Base-by-base conservation (phyloP, 2,888 invertebrate species). In the Ctena decussata region DNA sequence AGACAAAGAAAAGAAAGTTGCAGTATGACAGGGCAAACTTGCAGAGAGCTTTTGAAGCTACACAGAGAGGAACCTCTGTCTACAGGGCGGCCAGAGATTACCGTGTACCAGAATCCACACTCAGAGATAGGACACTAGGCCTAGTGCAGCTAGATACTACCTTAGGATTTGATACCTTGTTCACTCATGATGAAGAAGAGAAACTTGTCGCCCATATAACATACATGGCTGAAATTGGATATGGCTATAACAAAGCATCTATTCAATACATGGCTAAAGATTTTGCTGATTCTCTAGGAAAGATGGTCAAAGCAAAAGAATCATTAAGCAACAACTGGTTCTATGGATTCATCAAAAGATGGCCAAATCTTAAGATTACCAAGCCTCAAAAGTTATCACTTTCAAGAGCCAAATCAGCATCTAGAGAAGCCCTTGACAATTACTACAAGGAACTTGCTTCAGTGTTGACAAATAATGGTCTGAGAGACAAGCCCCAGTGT, bases 371-470 rank as follows among this genome's bases (percentile, higher is more conserved):
- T n/a, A 71, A 71, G 24, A 12, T 41, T 18, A 41, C 39, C 21
- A 71, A 71, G n/a, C 30, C 70, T n/a, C 70, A 41, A 53, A 53
- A 74, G 37, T 27, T 75, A 11, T 72, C 79, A 27, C 72, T 73
- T 57, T 0, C 75, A 18, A 46, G 80, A 37, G 75, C 49, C 24
- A 75, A 70, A 24, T 39, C 44, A 39, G 37, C 70, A 30, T 70
- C 69, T 46, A 71, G 79, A 27, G 72, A 79, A n/a, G n/a, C 30
- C 6, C 0, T 80, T 30, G 70, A 69, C 39, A 80, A 32, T 0
- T 69, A 80, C 35, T 80, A 80, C 32, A 49, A 44, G 41, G 80
- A 80, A 35, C 49, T 80, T 12, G 70, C 30, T 18, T 21, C 15
- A 35, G n/a, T 80, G 11, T 44, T 75, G 35, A 32, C 80, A 41